Evolutionary conservation across 2,113 vertebrate species (phyloP).

Genomic region (Sakesphorus luctuosus): DNA sequence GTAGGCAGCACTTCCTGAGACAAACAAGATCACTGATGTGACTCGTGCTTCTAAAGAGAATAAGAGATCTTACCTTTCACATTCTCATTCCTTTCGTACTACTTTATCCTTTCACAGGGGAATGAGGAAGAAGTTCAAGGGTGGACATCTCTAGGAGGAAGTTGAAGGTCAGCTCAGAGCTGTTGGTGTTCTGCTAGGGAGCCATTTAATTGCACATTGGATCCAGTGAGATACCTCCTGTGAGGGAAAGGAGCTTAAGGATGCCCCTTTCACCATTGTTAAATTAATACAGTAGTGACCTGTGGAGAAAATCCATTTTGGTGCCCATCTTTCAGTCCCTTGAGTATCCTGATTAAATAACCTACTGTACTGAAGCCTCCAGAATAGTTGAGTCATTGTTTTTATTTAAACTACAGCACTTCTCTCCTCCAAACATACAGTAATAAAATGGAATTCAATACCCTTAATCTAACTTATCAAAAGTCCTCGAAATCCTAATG

Average conservation of each 20-base stretch:
- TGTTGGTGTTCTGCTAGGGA: background rate
- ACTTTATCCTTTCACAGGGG: background rate
- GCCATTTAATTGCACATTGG: background rate
- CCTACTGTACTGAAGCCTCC: background rate
- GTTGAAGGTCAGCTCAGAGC: background rate
- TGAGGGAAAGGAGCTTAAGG: background rate
- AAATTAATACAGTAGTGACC: constrained; percentile 49
- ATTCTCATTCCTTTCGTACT: background rate
- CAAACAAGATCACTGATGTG: rapidly evolving
- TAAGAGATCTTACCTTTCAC: background rate
- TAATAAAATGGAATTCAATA: constrained; percentile 57
- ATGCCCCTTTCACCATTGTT: background rate
- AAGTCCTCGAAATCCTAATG: constrained; percentile 18
- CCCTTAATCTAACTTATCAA: constrained; percentile 19
- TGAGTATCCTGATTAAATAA: constrained; percentile 55
- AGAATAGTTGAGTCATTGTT: constrained; percentile 16
- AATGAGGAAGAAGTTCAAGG: background rate
- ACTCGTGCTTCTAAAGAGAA: background rate
- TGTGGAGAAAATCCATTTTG: constrained; percentile 48
- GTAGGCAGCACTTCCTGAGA: background rate
- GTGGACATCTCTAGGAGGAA: background rate
- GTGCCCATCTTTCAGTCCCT: constrained; percentile 37
- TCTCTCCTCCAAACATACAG: constrained; percentile 5
- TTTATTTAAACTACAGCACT: constrained; percentile 5
- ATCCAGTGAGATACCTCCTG: background rate